phyloP scores from a whole-genome alignment of 37 sponge, comb jelly and placozoan species.

The Chondrosia reniformis region DNA sequence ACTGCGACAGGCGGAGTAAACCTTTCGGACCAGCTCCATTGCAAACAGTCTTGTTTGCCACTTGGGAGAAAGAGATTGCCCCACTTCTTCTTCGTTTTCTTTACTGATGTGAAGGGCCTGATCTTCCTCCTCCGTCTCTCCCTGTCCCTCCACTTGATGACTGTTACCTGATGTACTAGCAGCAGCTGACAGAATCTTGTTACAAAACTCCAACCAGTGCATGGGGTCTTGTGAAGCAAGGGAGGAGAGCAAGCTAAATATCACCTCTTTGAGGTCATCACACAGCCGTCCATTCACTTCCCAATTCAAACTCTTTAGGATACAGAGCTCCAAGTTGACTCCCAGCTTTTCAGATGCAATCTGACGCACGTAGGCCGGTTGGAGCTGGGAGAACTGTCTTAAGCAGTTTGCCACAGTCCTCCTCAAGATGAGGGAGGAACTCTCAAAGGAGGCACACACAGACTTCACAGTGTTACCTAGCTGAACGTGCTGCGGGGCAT shows the following conservation, averaged over 20 bases:
- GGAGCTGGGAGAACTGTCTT: slow-evolving; percentile 83
- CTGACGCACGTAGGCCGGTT: slow-evolving; percentile 47
- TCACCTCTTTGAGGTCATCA: slow-evolving; percentile 73
- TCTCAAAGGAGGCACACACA: slow-evolving; percentile 57
- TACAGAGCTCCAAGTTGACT: slow-evolving; percentile 45
- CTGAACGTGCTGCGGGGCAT: slow-evolving; percentile 79
- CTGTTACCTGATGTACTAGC: background rate
- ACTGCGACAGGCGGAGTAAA: slow-evolving; percentile 74
- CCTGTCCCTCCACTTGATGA: no score
- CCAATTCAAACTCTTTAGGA: slow-evolving; percentile 69
- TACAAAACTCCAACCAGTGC: slow-evolving; percentile 85
- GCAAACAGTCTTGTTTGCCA: slow-evolving; percentile 95
- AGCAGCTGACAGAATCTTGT: slow-evolving; percentile 62
- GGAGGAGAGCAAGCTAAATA: slow-evolving; percentile 75
- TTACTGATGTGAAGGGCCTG: slow-evolving; percentile 61
- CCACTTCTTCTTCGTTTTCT: slow-evolving; percentile 60
- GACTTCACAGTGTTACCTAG: slow-evolving; percentile 30
- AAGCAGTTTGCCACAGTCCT: slow-evolving; percentile 81
- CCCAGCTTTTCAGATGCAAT: background rate
- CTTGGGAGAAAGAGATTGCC: slow-evolving; percentile 49
- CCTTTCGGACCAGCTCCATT: slow-evolving; percentile 87
- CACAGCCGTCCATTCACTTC: slow-evolving; percentile 67
- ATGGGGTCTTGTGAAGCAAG: slow-evolving; percentile 73
- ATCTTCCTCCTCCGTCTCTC: slow-evolving; percentile 77
- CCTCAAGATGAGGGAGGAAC: slow-evolving; percentile 68